Evolutionary conservation across 2,888 invertebrate species (phyloP), one percentile per base, ranked within the genome.

Genomic region (Nomada fucata): DNA sequence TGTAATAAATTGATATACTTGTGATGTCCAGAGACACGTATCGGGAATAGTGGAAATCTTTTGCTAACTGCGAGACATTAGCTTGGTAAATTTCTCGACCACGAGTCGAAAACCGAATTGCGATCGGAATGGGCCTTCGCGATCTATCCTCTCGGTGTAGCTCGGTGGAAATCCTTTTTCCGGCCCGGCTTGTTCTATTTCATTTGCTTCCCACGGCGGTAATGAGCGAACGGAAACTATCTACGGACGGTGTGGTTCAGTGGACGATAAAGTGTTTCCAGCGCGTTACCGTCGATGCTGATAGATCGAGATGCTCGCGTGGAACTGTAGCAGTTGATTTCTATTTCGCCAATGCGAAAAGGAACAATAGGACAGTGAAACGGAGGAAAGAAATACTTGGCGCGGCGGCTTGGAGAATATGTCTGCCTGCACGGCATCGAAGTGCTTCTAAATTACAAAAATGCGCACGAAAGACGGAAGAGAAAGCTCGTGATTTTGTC

Each of bases 201-300:
- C 73, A 59, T 68, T 76, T 52, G 26, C 52, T 18, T 26, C 18
- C 29, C 26, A n/a, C 42, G 20, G 55, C 13, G 67, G 47, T 53
- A 75, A 73, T 42, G 63, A 71, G 53, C 7, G 53, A 63, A 76
- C 55, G 65, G 69, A 55, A 73, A 73, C 65, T 76, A 70, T 82
- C 73, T 64, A 26, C 52, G 55, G 15, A 59, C 29, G 61, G 44
- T 59, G 44, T 11, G 69, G 82, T 82, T 82, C 73, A 70, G 64
- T 82, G 83, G 47, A 74, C 83, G 83, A 83, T 84, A 76, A 83
- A 74, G 73, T 83, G 79, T 79, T 83, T 26, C 60, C 64, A 68
- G 79, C 76, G 70, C 79, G 73, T 84, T 79, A 68, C 79, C 64
- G 74, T 76, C 70, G 64, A 53, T n/a, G 69, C 52, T 52, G 78